Evolutionary conservation across 2,888 invertebrate genomes (phyloP).

Genomic region (Autographa gamma): DNA sequence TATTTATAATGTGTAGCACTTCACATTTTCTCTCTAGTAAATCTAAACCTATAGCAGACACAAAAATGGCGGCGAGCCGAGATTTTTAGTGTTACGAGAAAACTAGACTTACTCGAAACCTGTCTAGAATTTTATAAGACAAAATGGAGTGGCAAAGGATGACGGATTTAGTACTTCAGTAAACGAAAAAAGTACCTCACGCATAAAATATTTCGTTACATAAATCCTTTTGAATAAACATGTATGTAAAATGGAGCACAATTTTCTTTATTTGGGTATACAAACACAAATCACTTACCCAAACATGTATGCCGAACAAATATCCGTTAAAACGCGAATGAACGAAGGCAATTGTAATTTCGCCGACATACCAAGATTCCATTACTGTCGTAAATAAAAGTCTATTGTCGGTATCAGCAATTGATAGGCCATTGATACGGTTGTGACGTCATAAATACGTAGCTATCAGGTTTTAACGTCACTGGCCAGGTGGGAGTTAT

Average conservation of each 20-base stretch:
- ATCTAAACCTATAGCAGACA: not conserved
- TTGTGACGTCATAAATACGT: conserved; percentile 59
- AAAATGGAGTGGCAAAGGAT: not conserved
- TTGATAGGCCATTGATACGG: conserved; percentile 48
- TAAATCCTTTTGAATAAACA: not conserved
- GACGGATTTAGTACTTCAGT: not conserved
- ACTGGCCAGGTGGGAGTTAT: conserved; percentile 66
- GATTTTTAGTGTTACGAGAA: not conserved
- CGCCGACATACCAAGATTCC: conserved; percentile 15
- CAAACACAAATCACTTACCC: conserved; percentile 7
- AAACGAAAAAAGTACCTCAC: not conserved
- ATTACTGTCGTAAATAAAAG: conserved; percentile 42
- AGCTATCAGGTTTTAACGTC: conserved; percentile 42
- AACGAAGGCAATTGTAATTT: conserved; percentile 14
- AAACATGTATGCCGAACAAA: conserved; percentile 10
- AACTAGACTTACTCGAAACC: not conserved
- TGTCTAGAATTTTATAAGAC: not conserved
- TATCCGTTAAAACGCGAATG: not conserved
- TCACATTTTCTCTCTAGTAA: not conserved
- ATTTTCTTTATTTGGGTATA: not conserved
- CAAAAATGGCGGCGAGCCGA: not conserved
- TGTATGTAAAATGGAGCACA: not conserved
- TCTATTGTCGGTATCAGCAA: conserved; percentile 50
- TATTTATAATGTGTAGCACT: not conserved
- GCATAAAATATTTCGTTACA: not conserved